Evolutionary conservation across 2,113 vertebrate genomes (phyloP), one percentile per base, ranked within the genome.

Genomic region (Sakesphorus luctuosus): DNA sequence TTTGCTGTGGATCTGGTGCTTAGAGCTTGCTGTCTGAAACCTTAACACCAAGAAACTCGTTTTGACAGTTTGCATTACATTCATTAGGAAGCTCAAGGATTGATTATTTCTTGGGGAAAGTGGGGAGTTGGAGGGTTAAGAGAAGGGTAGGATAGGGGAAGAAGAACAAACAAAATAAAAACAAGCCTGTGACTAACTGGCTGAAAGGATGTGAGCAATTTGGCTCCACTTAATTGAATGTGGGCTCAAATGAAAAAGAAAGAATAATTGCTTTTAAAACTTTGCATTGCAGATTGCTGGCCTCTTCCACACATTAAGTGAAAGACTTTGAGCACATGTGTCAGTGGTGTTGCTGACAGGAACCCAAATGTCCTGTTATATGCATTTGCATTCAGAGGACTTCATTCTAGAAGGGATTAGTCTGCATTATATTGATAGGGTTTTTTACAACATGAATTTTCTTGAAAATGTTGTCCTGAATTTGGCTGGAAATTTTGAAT

Each of bases 221-320:
- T 5, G 0, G 6, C 81, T 89, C 68, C 40, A 68, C 69, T 95
- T 90, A 93, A 94, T 62, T 93, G 75, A 93, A 75, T 44, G 80
- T 74, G 67, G 75, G 24, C 65, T 94, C 47, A 97, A 90, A 96
- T 96, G 85, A 95, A 88, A 96, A 80, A 91, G 52, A 93, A 75
- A 93, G 74, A 91, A 56, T 90, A 95, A 92, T 78, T 84, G 63
- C 79, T 85, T 86, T 86, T 73, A 74, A 93, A 95, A 83, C 65
- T 94, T 94, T 88, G 72, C 72, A 78, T 53, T 96, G 92, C 83
- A 89, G 61, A 93, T 84, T 63, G 23, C 76, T 86, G 72, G 61
- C n/a, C 74, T 95, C 31, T 93, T 87, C 72, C 76, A 87, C 84
- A 90, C 33, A 49, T 82, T 78, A 92, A 47, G 63, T 55, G 33